Evolutionary conservation across 2,797 vertebrate species (phyloP), one percentile per base, ranked within the genome.

Genomic region (Podarcis lilfordi): DNA sequence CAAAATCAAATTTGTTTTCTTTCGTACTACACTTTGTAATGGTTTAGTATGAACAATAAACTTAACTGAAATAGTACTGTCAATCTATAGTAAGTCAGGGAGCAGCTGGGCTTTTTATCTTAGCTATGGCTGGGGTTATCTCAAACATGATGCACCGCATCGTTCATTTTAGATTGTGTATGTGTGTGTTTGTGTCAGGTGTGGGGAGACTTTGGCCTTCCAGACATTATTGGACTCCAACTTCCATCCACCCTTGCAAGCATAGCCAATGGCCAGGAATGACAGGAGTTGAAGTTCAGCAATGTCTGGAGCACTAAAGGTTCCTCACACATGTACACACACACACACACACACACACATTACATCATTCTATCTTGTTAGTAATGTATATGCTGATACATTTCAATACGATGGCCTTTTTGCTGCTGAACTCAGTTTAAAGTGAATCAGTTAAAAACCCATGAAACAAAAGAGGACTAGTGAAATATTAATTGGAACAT

Each of bases 1-100:
- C 93, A 95, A 96, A 97, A 97, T 97, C 94, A 96, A 96, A 95
- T 97, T 96, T 96, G 91, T 96, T 96, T 96, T 95, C 0, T 95
- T 94, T 96, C 91, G 91, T 96, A 95, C 92, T 94, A 91, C 86
- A 92, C 94, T 96, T 96, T 94, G 93, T 94, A 96, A 96, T 93
- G 90, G 94, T 90, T 94, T 94, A 77, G 69, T 93, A 88, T 74
- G 95, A 96, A 96, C 93, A 96, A 95, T 95, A 96, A 96, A 95
- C 90, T 95, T 95, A 75, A 86, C 93, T 92, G 94, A 95, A 96
- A 96, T 93, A 95, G 93, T 90, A 86, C 91, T 95, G 95, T 95
- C 95, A 96, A 25, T 96, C 96, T 96, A 95, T 91, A 93, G 84
- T 93, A 96, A 92, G 80, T 92, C 74, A 86, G 91, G 93, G 88